A percentile compares a stretch with the other conserved stretches of the same genome.
phyloP scores from a whole-genome alignment of 2,113 vertebrate genomes.

The Egretta garzetta region DNA sequence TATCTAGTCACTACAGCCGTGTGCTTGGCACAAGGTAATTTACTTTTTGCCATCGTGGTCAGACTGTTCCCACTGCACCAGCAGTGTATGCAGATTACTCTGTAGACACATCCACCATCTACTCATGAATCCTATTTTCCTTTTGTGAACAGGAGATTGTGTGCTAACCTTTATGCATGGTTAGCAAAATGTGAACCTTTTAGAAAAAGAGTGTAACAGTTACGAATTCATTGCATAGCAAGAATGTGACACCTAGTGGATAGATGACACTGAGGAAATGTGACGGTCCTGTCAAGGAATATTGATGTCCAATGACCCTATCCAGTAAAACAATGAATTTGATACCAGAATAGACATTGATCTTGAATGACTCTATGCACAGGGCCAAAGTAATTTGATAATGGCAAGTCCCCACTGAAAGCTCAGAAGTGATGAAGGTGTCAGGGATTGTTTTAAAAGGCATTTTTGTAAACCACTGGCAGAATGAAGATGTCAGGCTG shows the following conservation, averaged over 20 bases:
- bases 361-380: background rate
- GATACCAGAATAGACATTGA: background rate
- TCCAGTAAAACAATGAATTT: background rate
- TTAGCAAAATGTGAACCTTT: background rate
- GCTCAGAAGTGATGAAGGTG: background rate
- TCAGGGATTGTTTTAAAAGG: background rate
- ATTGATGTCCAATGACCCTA: background rate
- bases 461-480: background rate
- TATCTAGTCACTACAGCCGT: background rate
- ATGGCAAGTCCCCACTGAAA: background rate
- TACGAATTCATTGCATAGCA: background rate
- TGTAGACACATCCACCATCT: background rate
- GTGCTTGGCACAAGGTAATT: background rate
- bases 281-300: background rate
- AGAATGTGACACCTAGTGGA: slow-evolving; percentile 67
- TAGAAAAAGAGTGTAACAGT: background rate
- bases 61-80: background rate
- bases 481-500: background rate
- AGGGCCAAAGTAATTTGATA: background rate
- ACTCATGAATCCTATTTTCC: background rate
- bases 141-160: background rate
- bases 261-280: background rate
- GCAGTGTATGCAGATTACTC: background rate
- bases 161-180: background rate
- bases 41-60: background rate